Percentiles rank a stretch among this genome's conserved stretches.
phyloP scores from a whole-genome alignment of 2,888 invertebrate genomes.

The Psylliodes chrysocephalus region DNA sequence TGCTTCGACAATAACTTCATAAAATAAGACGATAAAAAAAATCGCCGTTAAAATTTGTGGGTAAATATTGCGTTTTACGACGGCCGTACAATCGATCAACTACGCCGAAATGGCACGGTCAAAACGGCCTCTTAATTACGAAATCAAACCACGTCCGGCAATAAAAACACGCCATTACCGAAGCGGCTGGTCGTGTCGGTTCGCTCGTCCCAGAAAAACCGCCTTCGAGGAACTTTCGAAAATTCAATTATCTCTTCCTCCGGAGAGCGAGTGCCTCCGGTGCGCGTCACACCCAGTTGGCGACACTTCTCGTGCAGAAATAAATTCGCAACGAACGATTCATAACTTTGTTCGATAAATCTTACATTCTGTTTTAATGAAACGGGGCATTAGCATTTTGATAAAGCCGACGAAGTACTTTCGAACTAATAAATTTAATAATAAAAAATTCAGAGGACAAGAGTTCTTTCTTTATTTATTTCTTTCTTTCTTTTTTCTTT shows the following conservation, averaged over 20 bases:
- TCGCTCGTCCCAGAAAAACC: no score
- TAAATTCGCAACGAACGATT: no score
- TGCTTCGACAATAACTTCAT: not conserved
- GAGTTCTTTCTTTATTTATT: no score
- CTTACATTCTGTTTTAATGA: no score
- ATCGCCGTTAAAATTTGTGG: not conserved
- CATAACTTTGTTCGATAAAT: no score
- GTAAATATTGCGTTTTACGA: not conserved
- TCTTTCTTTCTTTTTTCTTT: no score
- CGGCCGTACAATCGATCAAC: constrained; percentile 2
- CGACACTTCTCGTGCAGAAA: not conserved
- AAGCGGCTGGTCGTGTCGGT: not conserved
- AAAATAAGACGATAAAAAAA: constrained; percentile 1
- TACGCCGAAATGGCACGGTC: not conserved
- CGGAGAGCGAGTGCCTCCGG: not conserved
- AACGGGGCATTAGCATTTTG: no score
- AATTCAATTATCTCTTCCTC: constrained; percentile 6
- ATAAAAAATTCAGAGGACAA: no score
- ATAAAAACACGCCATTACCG: constrained; percentile 24
- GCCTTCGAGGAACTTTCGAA: constrained; percentile 7
- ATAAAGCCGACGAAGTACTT: no score
- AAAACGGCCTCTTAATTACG: constrained; percentile 17
- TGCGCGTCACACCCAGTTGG: constrained; percentile 2
- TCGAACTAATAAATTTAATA: no score
- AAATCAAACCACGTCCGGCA: constrained; percentile 26